These are phyloP conservation scores for Lordiphosa mommai DNA, from an alignment of 1,140 invertebrate genomes.

Conservation along the genomic window DNA sequence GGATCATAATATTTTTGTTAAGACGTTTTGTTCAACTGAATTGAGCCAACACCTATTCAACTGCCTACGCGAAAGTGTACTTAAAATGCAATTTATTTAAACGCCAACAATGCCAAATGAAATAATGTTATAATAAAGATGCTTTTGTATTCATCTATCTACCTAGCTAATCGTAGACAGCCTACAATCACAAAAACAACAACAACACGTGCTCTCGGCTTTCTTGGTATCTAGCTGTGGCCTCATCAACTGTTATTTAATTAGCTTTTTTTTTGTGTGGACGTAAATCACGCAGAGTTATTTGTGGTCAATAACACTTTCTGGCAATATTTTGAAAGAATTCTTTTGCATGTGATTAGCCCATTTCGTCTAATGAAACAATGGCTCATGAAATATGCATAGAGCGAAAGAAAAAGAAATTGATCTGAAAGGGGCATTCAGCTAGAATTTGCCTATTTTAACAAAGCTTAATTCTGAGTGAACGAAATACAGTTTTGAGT, in stretches of 20 bases:
- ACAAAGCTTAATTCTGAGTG: conserved; percentile 17
- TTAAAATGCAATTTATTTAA: conserved; percentile 69
- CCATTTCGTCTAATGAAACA: conserved; percentile 60
- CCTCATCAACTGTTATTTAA: conserved; percentile 50
- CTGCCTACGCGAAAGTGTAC: conserved; percentile 45
- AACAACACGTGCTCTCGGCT: conserved; percentile 46
- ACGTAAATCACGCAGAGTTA: background rate
- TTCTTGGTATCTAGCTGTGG: conserved; percentile 32
- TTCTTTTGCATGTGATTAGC: conserved; percentile 54
- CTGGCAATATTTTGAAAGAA: background rate
- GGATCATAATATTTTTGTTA: conserved; percentile 66
- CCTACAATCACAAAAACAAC: conserved; percentile 13
- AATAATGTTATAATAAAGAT: conserved; percentile 72
- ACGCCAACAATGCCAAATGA: conserved; percentile 43
- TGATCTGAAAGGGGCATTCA: conserved; percentile 12
- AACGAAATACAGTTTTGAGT: background rate
- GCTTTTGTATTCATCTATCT: conserved; percentile 18
- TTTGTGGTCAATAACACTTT: conserved; percentile 8
- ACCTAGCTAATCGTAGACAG: conserved; percentile 52
- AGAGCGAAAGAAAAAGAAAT: conserved; percentile 24
- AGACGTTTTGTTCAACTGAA: conserved; percentile 59
- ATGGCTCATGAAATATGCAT: conserved; percentile 41
- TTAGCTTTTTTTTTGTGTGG: conserved; percentile 30
- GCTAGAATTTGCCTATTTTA: conserved; percentile 22
- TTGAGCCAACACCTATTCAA: conserved; percentile 47